Evolutionary conservation across 2,113 vertebrate species (phyloP).

Genomic region (Pseudorasbora parva): DNA sequence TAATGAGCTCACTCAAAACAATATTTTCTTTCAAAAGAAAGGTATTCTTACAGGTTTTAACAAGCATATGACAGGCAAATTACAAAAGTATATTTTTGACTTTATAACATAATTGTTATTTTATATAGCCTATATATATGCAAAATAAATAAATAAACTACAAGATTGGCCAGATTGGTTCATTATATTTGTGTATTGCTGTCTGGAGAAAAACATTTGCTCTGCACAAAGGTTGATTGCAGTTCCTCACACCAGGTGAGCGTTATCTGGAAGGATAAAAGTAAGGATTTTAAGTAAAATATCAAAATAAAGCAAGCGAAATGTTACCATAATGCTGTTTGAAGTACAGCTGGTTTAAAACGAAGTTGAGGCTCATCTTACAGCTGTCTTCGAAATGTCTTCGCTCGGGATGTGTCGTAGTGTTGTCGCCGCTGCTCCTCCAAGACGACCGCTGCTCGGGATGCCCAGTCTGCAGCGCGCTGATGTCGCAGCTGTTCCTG

Average conservation of each 20-base stretch:
- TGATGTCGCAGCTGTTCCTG: constrained; percentile 57
- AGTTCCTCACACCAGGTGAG: constrained; percentile 63
- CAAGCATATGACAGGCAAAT: background rate
- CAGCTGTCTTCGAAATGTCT: constrained; percentile 74
- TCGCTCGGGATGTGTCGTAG: constrained; percentile 59
- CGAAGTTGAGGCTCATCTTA: constrained; percentile 58
- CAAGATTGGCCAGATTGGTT: background rate
- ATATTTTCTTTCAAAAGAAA: too few species aligned
- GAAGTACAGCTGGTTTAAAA: background rate
- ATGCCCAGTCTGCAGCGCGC: constrained; percentile 26
- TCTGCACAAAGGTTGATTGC: background rate
- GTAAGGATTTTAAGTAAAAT: too few species aligned
- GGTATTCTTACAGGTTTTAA: background rate
- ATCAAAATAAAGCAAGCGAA: too few species aligned
- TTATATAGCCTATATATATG: too few species aligned
- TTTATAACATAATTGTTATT: too few species aligned
- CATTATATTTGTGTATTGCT: background rate
- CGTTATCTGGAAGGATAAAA: constrained; percentile 63
- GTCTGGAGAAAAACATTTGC: constrained; percentile 2
- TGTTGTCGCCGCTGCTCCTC: constrained; percentile 13
- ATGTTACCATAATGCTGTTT: too few species aligned
- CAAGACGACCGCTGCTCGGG: constrained; percentile 54
- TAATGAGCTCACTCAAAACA: background rate
- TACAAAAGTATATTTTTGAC: background rate
- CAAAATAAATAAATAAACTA: background rate